phyloP scores from a whole-genome alignment of 1,140 invertebrate species.

The Lordiphosa mommai region DNA sequence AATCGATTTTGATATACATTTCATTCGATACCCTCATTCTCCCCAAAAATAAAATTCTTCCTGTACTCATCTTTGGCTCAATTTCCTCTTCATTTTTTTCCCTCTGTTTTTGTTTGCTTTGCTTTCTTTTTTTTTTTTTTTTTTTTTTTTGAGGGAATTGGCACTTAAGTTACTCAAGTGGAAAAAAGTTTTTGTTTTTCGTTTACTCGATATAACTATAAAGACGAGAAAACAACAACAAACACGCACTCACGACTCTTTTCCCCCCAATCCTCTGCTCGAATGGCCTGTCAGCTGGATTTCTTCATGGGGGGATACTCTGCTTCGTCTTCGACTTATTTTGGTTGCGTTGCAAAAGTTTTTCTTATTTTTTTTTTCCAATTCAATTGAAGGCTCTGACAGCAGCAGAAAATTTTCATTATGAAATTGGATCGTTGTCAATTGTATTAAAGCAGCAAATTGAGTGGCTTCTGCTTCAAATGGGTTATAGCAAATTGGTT shows the following conservation, averaged over 20 bases:
- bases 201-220: conserved; percentile 72
- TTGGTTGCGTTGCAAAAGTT: conserved; percentile 31
- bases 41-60: neutral
- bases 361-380: conserved; percentile 48
- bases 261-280: conserved; percentile 2
- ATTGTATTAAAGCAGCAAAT: conserved; percentile 23
- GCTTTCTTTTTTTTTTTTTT: conserved; percentile 15
- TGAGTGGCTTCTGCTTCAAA: neutral
- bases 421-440: conserved; percentile 77
- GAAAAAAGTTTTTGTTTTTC: conserved; percentile 78
- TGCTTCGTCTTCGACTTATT: conserved; percentile 21
- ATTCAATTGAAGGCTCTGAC: conserved; percentile 72
- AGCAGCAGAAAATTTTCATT: conserved; percentile 67
- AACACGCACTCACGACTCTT: conserved; percentile 16
- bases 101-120: conserved; percentile 20
- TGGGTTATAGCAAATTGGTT: conserved; percentile 8
- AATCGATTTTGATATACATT: conserved; percentile 1
- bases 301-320: conserved; percentile 62
- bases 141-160: conserved; percentile 58
- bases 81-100: neutral
- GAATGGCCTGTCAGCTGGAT: conserved; percentile 62
- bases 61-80: neutral
- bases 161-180: conserved; percentile 78
- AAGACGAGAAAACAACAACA: conserved; percentile 22
- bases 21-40: conserved; percentile 13